These are phyloP conservation scores for Odontamblyopus lacepedii DNA, from an alignment of 2,797 vertebrate species.

Conservation along the genomic window DNA sequence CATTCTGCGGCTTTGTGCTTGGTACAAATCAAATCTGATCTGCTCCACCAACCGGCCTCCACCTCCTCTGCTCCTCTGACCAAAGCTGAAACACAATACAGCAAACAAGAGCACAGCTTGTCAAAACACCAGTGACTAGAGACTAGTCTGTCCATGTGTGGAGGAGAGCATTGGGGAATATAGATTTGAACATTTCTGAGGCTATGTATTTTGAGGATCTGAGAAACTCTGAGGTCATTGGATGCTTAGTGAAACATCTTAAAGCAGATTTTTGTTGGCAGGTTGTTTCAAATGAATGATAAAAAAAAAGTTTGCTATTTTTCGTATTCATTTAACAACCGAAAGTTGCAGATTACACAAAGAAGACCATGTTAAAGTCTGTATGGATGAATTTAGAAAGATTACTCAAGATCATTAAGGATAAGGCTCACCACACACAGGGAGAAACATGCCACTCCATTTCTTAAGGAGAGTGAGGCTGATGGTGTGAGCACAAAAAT, in stretches of 20 bases:
- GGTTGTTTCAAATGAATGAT: not conserved
- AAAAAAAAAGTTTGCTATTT: not conserved
- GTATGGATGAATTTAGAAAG: no score
- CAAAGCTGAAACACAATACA: constrained; percentile 1
- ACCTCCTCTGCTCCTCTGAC: constrained; percentile 10
- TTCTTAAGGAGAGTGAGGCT: no score
- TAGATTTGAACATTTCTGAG: constrained; percentile 1
- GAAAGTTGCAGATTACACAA: not conserved
- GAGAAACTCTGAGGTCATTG: not conserved
- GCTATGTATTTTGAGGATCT: not conserved
- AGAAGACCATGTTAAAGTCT: not conserved
- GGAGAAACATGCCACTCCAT: no score
- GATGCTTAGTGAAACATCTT: not conserved
- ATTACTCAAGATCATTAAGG: no score
- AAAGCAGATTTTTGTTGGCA: not conserved
- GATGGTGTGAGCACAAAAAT: no score
- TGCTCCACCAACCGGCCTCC: constrained; percentile 14
- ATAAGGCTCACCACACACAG: no score
- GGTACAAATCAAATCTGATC: constrained; percentile 31
- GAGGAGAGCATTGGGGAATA: constrained; percentile 16
- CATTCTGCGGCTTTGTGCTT: constrained; percentile 13
- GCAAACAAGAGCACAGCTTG: constrained; percentile 15
- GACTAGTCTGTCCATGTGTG: constrained; percentile 9
- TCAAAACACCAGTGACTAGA: constrained; percentile 13
- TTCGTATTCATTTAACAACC: not conserved